Evolutionary conservation across 2,113 vertebrate species (phyloP).

Genomic region (Sceloporus undulatus): DNA sequence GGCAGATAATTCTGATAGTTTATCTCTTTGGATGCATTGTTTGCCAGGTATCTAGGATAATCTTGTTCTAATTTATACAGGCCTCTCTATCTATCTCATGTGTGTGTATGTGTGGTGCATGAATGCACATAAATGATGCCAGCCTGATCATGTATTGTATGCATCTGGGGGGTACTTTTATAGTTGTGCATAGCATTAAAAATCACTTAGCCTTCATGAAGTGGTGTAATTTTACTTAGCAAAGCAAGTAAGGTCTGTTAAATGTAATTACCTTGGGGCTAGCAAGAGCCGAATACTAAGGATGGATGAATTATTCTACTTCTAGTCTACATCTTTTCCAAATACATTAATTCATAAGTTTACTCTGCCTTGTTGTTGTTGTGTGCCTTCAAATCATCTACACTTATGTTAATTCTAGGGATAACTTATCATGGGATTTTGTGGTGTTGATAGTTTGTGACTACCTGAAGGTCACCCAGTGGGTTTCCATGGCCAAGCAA

Average conservation of each 20-base stretch:
- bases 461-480: too few species aligned
- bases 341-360: neutral
- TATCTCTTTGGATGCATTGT: neutral
- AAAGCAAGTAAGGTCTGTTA: neutral
- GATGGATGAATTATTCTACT: neutral
- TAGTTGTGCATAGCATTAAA: neutral
- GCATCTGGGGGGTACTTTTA: neutral
- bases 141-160: neutral
- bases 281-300: neutral
- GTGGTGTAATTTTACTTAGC: neutral
- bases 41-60: neutral
- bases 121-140: neutral
- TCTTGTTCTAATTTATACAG: neutral
- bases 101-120: neutral
- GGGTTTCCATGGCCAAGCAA: too few species aligned
- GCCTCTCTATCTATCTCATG: neutral
- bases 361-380: too few species aligned
- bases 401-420: too few species aligned
- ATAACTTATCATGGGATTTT: too few species aligned
- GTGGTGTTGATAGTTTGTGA: too few species aligned
- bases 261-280: neutral
- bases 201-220: slow-evolving; percentile 22
- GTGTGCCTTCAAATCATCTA: too few species aligned
- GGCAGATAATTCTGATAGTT: neutral
- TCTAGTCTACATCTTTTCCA: neutral